Conservation (phyloP, 2,888 invertebrate species). For the Scaptodrosophila latifasciaeformis region DNA sequence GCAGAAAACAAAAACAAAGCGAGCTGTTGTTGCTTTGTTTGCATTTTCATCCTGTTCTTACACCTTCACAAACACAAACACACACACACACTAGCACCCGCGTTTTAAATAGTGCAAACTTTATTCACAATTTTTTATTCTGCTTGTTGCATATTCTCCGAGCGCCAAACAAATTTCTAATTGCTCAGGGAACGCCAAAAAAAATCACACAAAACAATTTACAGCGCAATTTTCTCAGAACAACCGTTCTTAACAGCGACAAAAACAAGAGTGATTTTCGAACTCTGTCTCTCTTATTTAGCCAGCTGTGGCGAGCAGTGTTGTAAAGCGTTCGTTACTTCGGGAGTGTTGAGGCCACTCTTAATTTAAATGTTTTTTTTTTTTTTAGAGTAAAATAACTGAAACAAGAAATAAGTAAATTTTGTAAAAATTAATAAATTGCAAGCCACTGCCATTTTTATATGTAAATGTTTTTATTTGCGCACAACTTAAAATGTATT, state of each 20-base stretch:
- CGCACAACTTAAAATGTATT: slow-evolving; percentile 55
- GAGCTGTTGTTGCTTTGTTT: slow-evolving; percentile 28
- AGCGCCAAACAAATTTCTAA: no score
- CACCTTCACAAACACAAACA: slow-evolving; percentile 6
- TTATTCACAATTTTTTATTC: slow-evolving; percentile 10
- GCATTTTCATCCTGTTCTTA: slow-evolving; percentile 20
- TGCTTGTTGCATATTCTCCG: slow-evolving; percentile 37
- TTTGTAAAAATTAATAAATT: no score
- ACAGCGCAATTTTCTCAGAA: neutral
- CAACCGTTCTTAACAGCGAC: slow-evolving; percentile 31
- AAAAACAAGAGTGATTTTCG: slow-evolving; percentile 36
- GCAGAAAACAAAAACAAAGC: slow-evolving; percentile 28
- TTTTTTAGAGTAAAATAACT: no score
- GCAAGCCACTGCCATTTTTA: no score
- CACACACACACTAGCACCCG: slow-evolving; percentile 6
- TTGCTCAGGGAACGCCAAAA: no score
- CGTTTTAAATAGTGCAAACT: neutral
- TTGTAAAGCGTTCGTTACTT: slow-evolving; percentile 14
- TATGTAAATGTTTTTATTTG: no score
- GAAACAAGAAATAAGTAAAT: no score
- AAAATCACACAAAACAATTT: slow-evolving; percentile 1
- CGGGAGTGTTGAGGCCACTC: no score
- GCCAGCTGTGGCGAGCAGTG: slow-evolving; percentile 14
- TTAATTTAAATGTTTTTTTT: no score
- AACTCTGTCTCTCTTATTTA: neutral